Percentiles rank a stretch among this genome's conserved stretches.
phyloP scores from a whole-genome alignment of 2,888 invertebrate species.

The Miltochrista miniata region DNA sequence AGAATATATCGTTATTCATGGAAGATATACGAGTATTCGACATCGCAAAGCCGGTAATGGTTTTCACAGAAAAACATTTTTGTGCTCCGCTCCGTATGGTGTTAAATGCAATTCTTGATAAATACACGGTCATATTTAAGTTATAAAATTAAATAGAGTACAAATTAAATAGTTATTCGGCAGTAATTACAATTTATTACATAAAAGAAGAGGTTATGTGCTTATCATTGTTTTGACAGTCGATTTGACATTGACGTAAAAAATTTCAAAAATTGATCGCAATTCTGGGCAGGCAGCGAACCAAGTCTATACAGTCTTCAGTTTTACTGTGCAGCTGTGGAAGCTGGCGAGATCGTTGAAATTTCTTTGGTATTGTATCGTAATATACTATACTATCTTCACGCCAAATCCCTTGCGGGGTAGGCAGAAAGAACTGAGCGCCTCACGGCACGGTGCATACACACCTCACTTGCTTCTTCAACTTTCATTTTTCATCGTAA shows the following conservation, averaged over 20 bases:
- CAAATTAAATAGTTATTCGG: slow-evolving; percentile 13
- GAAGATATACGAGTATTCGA: slow-evolving; percentile 42
- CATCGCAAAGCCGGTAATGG: slow-evolving; percentile 30
- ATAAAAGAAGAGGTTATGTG: slow-evolving; percentile 55
- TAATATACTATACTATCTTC: no score
- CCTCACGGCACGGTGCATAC: no score
- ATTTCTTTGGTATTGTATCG: no score
- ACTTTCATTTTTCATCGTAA: no score
- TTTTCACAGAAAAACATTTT: slow-evolving; percentile 40
- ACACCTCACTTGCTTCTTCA: no score
- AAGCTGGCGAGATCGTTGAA: no score
- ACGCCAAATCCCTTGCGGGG: no score
- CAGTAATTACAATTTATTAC: slow-evolving; percentile 32
- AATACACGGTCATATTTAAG: slow-evolving; percentile 64
- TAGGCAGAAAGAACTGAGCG: no score
- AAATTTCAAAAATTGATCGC: no score
- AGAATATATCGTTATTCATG: slow-evolving; percentile 43
- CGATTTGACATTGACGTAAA: background rate
- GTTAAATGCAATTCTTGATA: slow-evolving; percentile 67
- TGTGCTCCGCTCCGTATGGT: slow-evolving; percentile 43
- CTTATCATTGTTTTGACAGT: slow-evolving; percentile 36
- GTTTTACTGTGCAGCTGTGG: no score
- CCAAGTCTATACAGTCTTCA: no score
- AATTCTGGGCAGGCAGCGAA: no score
- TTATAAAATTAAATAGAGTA: background rate